Evolutionary conservation across 2,797 vertebrate genomes (phyloP).

Genomic region (Mergus octosetaceus): DNA sequence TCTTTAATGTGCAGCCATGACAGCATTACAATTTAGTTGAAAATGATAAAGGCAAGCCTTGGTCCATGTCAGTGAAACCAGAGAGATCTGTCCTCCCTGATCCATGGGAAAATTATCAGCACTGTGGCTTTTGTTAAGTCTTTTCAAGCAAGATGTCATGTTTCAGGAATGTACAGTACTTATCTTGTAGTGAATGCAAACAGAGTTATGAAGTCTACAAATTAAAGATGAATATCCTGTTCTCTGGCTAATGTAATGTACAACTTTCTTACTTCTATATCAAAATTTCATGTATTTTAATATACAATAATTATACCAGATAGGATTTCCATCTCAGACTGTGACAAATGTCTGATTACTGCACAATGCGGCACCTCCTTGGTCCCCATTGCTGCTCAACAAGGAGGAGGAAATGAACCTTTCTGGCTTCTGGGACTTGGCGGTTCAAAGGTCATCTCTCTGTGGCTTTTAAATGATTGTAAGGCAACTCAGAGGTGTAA

Average conservation of each 20-base stretch:
- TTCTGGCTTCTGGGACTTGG: not conserved
- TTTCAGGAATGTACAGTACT: conserved; percentile 57
- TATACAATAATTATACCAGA: conserved; percentile 67
- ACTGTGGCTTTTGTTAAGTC: conserved; percentile 63
- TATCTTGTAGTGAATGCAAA: conserved; percentile 63
- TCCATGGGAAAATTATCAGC: conserved; percentile 50
- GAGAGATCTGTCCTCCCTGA: conserved; percentile 40
- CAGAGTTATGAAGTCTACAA: conserved; percentile 66
- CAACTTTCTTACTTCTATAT: conserved; percentile 63
- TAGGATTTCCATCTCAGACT: conserved; percentile 57
- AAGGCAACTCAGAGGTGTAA: not conserved
- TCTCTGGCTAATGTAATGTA: conserved; percentile 49
- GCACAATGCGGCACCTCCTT: conserved; percentile 36
- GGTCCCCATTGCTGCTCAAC: not conserved
- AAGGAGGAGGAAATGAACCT: not conserved
- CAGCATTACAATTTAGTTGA: not conserved
- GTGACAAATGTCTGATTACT: conserved; percentile 51
- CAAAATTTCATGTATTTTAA: conserved; percentile 77
- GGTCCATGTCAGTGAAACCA: conserved; percentile 29
- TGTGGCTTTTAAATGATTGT: not conserved
- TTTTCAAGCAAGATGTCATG: conserved; percentile 61
- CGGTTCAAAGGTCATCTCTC: not conserved
- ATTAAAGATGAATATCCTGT: conserved; percentile 72
- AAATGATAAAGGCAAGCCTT: conserved; percentile 36
- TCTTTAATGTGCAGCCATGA: not conserved